phyloP scores from a whole-genome alignment of 2,888 invertebrate species.

The Nebria brevicollis region DNA sequence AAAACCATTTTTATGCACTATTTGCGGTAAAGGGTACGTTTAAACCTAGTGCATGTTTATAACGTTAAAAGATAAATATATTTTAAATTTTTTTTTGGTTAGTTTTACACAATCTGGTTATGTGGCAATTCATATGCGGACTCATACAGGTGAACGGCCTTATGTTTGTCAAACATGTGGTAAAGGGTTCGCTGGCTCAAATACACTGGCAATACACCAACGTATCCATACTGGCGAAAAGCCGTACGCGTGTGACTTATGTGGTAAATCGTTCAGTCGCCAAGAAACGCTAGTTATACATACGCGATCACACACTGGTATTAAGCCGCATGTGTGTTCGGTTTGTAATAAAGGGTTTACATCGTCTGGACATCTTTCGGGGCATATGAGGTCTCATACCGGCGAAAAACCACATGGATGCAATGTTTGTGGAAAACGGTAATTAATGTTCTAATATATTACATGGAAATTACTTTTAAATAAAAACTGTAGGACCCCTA shows the following conservation, averaged over 20 bases:
- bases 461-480: background rate
- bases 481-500: background rate
- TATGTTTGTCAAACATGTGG: constrained; percentile 62
- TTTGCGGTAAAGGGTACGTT: constrained; percentile 61
- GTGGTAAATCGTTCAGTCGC: constrained; percentile 61
- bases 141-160: constrained; percentile 62
- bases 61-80: too few relatives aligned
- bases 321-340: constrained; percentile 60
- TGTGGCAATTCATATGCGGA: constrained; percentile 63
- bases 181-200: constrained; percentile 63
- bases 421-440: constrained; percentile 61
- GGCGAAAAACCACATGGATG: constrained; percentile 61
- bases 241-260: constrained; percentile 60
- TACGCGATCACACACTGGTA: constrained; percentile 61
- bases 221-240: constrained; percentile 62
- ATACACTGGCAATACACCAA: constrained; percentile 61
- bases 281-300: constrained; percentile 62
- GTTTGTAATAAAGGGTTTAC: constrained; percentile 61
- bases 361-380: constrained; percentile 60
- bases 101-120: constrained; percentile 64
- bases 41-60: background rate
- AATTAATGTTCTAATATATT: background rate
- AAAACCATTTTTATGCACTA: constrained; percentile 61
- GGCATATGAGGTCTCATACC: constrained; percentile 62
- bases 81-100: constrained; percentile 43